Percentiles rank a stretch among this genome's conserved stretches.
phyloP scores from a whole-genome alignment of 2,888 invertebrate genomes.

The Gerosis bhagava region DNA sequence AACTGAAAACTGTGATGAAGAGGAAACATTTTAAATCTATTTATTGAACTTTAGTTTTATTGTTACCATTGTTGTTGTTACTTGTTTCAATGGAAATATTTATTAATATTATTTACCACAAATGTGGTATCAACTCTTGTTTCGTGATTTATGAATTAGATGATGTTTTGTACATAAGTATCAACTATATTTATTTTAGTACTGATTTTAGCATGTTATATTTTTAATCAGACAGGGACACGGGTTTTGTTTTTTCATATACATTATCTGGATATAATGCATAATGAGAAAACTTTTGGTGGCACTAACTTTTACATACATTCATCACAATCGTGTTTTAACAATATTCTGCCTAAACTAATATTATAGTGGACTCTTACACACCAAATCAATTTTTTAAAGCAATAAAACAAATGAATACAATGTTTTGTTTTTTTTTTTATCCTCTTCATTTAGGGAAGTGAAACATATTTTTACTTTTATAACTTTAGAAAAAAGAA shows the following conservation, averaged over 20 bases:
- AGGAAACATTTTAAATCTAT: slow-evolving; percentile 88
- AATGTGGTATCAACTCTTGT: slow-evolving; percentile 53
- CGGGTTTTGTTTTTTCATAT: slow-evolving; percentile 61
- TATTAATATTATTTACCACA: slow-evolving; percentile 72
- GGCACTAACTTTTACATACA: slow-evolving; percentile 57
- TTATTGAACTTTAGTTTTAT: slow-evolving; percentile 60
- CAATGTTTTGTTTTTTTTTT: slow-evolving; percentile 24
- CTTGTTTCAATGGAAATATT: slow-evolving; percentile 65
- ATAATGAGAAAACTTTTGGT: slow-evolving; percentile 60
- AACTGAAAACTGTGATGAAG: slow-evolving; percentile 93
- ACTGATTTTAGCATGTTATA: slow-evolving; percentile 60
- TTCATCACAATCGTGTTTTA: slow-evolving; percentile 72
- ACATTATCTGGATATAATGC: slow-evolving; percentile 74
- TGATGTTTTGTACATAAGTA: slow-evolving; percentile 70
- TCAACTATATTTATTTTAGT: slow-evolving; percentile 53
- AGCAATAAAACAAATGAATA: slow-evolving; percentile 40
- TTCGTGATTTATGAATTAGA: slow-evolving; percentile 49
- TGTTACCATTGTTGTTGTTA: slow-evolving; percentile 77
- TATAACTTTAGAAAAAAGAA: no score
- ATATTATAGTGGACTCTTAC: slow-evolving; percentile 38
- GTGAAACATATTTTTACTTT: no score
- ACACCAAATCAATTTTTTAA: slow-evolving; percentile 56
- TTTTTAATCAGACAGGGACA: slow-evolving; percentile 58
- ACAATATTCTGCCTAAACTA: slow-evolving; percentile 37
- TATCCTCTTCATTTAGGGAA: neutral